These are phyloP conservation scores for Chaetorhynchus papuensis DNA, from an alignment of 2,113 vertebrate species.

Conservation along the genomic window DNA sequence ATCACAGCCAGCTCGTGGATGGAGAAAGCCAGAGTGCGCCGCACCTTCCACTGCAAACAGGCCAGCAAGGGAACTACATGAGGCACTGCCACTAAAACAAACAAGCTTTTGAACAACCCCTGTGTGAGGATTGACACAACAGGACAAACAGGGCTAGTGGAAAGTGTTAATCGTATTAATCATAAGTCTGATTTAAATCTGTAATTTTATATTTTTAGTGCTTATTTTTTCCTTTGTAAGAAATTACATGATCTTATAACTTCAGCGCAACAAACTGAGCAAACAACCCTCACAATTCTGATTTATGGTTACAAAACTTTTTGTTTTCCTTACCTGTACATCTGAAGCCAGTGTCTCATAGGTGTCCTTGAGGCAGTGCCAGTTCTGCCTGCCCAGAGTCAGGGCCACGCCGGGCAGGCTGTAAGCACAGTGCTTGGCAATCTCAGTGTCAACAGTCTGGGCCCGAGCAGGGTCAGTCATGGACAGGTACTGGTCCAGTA, in stretches of 20 bases:
- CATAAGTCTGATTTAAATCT: not conserved
- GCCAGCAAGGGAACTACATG: not conserved
- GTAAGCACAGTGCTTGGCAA: constrained; percentile 73
- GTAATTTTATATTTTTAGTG: not conserved
- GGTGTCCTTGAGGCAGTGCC: constrained; percentile 75
- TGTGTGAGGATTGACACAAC: accelerated
- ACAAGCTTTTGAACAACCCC: not conserved
- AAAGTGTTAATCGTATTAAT: not conserved
- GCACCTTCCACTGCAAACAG: constrained; percentile 73
- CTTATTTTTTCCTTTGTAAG: not conserved
- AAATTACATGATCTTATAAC: accelerated
- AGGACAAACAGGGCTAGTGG: not conserved
- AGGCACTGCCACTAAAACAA: not conserved
- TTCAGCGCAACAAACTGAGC: not conserved
- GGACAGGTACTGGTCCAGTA: constrained; percentile 74
- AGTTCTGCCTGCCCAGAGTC: constrained; percentile 73
- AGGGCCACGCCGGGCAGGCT: constrained; percentile 75
- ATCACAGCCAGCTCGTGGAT: constrained; percentile 75
- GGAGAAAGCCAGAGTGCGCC: constrained; percentile 70
- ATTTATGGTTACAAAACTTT: not conserved
- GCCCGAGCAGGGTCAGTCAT: constrained; percentile 74
- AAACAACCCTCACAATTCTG: not conserved
- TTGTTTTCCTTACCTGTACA: constrained; percentile 63
- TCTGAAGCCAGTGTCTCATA: constrained; percentile 71
- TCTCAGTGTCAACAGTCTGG: constrained; percentile 73